phyloP scores from a whole-genome alignment of 2,888 invertebrate genomes.

The Baccha elongata region DNA sequence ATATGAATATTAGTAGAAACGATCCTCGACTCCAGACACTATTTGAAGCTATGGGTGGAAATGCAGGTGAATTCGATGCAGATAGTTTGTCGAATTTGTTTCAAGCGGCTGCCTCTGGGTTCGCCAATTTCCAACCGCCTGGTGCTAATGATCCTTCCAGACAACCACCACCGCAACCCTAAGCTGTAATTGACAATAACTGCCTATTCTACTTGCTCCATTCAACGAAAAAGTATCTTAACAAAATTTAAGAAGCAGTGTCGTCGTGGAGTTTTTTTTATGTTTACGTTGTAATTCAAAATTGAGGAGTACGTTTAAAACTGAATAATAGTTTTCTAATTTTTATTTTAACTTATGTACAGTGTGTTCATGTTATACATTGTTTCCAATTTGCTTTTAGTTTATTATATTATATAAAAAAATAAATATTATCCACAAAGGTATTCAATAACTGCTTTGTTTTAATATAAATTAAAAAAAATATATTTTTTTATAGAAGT shows the following conservation, averaged over 20 bases:
- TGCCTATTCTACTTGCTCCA: constrained; percentile 3
- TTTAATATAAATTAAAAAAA: too few relatives aligned
- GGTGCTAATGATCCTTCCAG: constrained; percentile 68
- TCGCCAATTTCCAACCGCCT: constrained; percentile 73
- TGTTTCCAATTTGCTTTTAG: constrained; percentile 58
- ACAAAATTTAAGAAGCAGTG: constrained; percentile 20
- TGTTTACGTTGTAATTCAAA: constrained; percentile 26
- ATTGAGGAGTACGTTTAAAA: constrained; percentile 29
- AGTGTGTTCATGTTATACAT: constrained; percentile 34
- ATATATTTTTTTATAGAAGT: too few relatives aligned
- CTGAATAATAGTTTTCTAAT: constrained; percentile 12
- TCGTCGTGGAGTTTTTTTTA: constrained; percentile 26
- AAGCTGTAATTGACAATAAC: not conserved
- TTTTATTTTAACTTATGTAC: constrained; percentile 43
- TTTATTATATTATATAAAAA: constrained; percentile 59
- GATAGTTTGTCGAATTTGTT: constrained; percentile 79
- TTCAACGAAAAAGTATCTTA: constrained; percentile 20
- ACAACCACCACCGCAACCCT: constrained; percentile 76
- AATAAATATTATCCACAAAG: constrained; percentile 21
- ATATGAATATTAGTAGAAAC: constrained; percentile 31
- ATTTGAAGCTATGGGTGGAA: constrained; percentile 42
- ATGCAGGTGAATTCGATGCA: constrained; percentile 64
- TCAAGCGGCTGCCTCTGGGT: constrained; percentile 78
- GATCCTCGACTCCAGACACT: constrained; percentile 48
- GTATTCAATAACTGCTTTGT: not conserved